Evolutionary conservation across 2,888 invertebrate genomes (phyloP).

Genomic region (Leptarthrus brevirostris): DNA sequence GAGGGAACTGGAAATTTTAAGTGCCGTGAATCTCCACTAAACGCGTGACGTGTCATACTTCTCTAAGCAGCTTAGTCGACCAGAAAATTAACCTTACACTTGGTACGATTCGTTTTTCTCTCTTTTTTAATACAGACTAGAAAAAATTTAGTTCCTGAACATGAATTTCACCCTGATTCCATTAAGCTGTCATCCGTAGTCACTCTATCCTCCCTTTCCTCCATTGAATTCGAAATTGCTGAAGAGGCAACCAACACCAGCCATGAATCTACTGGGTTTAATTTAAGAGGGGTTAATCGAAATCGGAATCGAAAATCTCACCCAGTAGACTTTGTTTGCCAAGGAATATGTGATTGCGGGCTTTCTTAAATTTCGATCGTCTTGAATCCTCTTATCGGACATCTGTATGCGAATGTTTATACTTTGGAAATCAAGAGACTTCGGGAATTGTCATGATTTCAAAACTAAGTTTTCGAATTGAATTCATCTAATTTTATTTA

Average conservation of each 20-base stretch:
- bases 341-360: not conserved
- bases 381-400: not conserved
- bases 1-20: not conserved
- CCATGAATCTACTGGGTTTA: constrained; percentile 13
- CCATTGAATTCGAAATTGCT: constrained; percentile 30
- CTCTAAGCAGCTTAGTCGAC: constrained; percentile 58
- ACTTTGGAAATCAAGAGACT: not conserved
- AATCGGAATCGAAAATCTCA: constrained; percentile 16
- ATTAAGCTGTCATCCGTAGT: constrained; percentile 43
- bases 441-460: not conserved
- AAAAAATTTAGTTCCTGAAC: constrained; percentile 11
- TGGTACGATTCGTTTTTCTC: constrained; percentile 46
- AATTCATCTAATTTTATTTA: too few relatives aligned
- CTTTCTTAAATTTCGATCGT: not conserved
- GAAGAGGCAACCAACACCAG: constrained; percentile 11
- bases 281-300: constrained; percentile 44
- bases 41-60: constrained; percentile 54
- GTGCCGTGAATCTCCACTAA: constrained; percentile 52
- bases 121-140: constrained; percentile 15
- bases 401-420: not conserved
- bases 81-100: constrained; percentile 59
- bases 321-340: not conserved
- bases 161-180: constrained; percentile 30
- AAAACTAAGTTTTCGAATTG: too few relatives aligned
- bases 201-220: not conserved